phyloP scores from a whole-genome alignment of 1,140 invertebrate species.

The Atta cephalotes region DNA sequence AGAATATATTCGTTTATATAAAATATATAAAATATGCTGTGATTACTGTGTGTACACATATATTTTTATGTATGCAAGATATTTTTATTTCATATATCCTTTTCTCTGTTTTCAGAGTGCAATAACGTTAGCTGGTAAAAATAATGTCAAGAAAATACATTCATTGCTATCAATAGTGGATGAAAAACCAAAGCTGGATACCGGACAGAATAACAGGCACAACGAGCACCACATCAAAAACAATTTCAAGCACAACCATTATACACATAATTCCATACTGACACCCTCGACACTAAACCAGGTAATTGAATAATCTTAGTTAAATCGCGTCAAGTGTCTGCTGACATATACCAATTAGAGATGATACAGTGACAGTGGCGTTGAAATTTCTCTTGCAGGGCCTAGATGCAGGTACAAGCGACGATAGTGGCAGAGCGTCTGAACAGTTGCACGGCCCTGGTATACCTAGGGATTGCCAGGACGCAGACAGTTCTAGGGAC shows the following conservation, averaged over 20 bases:
- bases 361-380: not conserved
- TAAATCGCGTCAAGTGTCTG: not conserved
- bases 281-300: conserved; percentile 84
- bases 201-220: conserved; percentile 87
- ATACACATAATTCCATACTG: conserved; percentile 86
- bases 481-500: conserved; percentile 92
- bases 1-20: not conserved
- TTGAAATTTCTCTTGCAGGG: conserved; percentile 84
- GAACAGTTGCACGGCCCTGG: conserved; percentile 91
- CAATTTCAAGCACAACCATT: conserved; percentile 85
- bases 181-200: conserved; percentile 88
- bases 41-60: not conserved
- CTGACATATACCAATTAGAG: not conserved
- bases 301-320: conserved; percentile 74
- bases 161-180: conserved; percentile 86
- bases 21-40: not conserved
- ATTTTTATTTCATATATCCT: conserved; percentile 7
- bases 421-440: conserved; percentile 92
- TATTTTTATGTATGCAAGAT: not conserved
- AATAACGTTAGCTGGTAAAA: conserved; percentile 88
- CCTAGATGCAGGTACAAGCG: conserved; percentile 92
- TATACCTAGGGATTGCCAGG: conserved; percentile 88
- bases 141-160: conserved; percentile 87
- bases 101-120: conserved; percentile 86
- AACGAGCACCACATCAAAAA: conserved; percentile 86